Evolutionary conservation across 2,797 vertebrate genomes (phyloP).

Genomic region (Crenuchus spilurus): DNA sequence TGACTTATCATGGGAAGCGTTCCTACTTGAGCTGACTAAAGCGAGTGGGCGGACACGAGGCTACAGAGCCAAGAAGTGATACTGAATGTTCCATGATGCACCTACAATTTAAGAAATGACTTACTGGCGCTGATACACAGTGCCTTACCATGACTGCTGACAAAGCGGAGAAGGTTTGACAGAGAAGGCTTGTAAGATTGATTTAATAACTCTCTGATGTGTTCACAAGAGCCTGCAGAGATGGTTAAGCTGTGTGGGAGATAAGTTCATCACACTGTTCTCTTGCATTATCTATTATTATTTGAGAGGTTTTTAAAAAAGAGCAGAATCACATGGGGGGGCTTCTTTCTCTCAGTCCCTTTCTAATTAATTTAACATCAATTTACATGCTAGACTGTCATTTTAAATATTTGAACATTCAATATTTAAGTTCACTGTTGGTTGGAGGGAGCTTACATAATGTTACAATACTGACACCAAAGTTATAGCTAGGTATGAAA

Average conservation of each 20-base stretch:
- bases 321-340: not conserved
- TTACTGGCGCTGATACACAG: not conserved
- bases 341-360: not conserved
- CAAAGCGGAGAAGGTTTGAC: conserved; percentile 11
- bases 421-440: not conserved
- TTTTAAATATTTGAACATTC: not conserved
- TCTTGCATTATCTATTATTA: conserved; percentile 4
- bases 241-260: conserved; percentile 23
- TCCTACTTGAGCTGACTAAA: conserved; percentile 43
- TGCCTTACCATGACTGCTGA: not conserved
- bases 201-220: conserved; percentile 6
- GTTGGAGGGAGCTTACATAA: not conserved
- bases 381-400: not conserved
- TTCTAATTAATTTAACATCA: not conserved
- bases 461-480: not conserved
- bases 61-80: conserved; percentile 44
- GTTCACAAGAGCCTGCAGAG: conserved; percentile 7
- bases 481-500: not conserved
- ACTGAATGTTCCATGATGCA: conserved; percentile 35
- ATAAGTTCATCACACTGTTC: conserved; percentile 14
- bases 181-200: conserved; percentile 4
- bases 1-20: conserved; percentile 30
- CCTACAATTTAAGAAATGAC: conserved; percentile 28
- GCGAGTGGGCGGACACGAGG: conserved; percentile 31
- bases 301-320: conserved; percentile 11